Evolutionary conservation across 2,113 vertebrate genomes (phyloP).

Genomic region (Manacus vitellinus): DNA sequence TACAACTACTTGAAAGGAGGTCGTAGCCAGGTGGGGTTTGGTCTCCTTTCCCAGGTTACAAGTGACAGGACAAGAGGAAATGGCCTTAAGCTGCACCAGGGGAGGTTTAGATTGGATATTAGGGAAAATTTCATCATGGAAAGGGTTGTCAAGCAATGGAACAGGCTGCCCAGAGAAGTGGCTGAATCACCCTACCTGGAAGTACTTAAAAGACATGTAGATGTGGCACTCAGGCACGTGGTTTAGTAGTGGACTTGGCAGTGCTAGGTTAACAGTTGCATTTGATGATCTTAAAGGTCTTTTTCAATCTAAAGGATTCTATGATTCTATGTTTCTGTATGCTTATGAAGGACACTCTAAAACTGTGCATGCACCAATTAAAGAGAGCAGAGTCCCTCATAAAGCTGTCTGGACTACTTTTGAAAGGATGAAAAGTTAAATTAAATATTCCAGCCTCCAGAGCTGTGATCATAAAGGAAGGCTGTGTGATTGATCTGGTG

Average conservation of each 20-base stretch:
- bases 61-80: not conserved
- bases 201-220: not conserved
- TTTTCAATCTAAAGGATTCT: not conserved
- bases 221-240: not conserved
- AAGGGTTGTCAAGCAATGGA: not conserved
- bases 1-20: not conserved
- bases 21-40: rapidly evolving
- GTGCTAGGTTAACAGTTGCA: not conserved
- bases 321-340: not conserved
- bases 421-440: not conserved
- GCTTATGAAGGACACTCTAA: not conserved
- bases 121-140: not conserved
- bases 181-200: not conserved
- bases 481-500: not conserved
- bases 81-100: not conserved
- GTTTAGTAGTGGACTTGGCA: not conserved
- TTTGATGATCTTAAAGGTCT: not conserved
- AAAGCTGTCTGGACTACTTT: not conserved
- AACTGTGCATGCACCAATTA: not conserved
- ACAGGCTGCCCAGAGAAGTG: not conserved
- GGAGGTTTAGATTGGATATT: not conserved
- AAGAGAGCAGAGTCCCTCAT: not conserved
- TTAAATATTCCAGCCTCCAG: not conserved
- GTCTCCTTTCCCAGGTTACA: not conserved
- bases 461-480: not conserved